Evolutionary conservation across 2,888 invertebrate genomes (phyloP), one percentile per base, ranked within the genome.

Genomic region (Troides oblongomaculatus): DNA sequence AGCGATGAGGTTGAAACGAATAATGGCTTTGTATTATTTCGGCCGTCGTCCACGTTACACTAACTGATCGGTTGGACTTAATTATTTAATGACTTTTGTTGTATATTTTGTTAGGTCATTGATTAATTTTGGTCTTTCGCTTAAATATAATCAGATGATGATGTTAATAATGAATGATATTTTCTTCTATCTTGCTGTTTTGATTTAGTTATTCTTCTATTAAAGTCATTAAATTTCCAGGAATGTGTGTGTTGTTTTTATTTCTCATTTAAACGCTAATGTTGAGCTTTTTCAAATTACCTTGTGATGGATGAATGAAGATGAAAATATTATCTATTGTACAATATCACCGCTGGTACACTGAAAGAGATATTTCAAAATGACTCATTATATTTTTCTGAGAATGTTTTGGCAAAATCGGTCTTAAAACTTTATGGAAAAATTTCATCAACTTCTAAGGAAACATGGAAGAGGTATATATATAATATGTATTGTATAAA

Each of bases 51-150:
- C 86, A 81, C 84, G 80, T 81, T 86, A 84, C 81, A 88, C 86
- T 87, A 86, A 87, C 85, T 81, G 81, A 86, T 85, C 84, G 85
- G 88, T 87, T 87, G 87, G 90, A 90, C 92, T 88, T 84, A 87
- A 92, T 92, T 92, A 91, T 91, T 91, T 90, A 87, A 92, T 92
- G 92, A 92, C 92, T 92, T 92, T 92, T 92, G 92, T 92, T 92
- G 92, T 92, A 92, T 92, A 92, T 92, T 92, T 92, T 92, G 92
- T 92, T 92, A 91, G 92, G 92, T 92, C 92, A 92, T 92, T 92
- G 89, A 90, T 92, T 92, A 92, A 92, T 92, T 92, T 90, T 89
- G 86, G 88, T 91, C 90, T 82, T 87, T 87, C 84, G 88, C 89
- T 92, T 85, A 79, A 86, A 85, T 84, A 84, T 90, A 89, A 90